Evolutionary conservation across 2,888 invertebrate genomes (phyloP).

Genomic region (Drosophila kuntzei): DNA sequence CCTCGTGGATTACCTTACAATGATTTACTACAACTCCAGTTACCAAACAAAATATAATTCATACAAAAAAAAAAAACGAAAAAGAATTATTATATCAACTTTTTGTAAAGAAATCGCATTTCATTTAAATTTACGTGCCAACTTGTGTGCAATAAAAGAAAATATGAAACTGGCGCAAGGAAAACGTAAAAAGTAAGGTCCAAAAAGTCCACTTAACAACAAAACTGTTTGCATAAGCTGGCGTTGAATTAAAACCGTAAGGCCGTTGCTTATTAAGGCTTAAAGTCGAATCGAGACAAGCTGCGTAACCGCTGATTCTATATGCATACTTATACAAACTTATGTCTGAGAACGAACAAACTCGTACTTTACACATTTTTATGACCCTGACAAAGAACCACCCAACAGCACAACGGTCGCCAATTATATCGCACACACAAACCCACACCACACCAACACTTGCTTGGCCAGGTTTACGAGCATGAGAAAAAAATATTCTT

Average conservation of each 20-base stretch:
- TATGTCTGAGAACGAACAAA: constrained; percentile 37
- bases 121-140: constrained; percentile 69
- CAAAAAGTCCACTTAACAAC: constrained; percentile 64
- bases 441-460: constrained; percentile 34
- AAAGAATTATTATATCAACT: constrained; percentile 13
- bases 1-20: constrained; percentile 36
- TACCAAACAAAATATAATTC: constrained; percentile 1
- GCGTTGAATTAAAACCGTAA: constrained; percentile 25
- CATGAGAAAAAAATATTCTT: constrained; percentile 47
- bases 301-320: constrained; percentile 4
- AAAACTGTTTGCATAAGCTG: constrained; percentile 61
- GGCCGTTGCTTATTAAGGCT: constrained; percentile 19
- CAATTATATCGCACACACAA: constrained; percentile 63
- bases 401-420: constrained; percentile 27
- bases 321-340: constrained; percentile 7
- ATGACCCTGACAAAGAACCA: constrained; percentile 49
- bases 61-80: constrained; percentile 15
- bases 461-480: constrained; percentile 69
- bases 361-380: constrained; percentile 71
- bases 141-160: constrained; percentile 63
- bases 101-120: constrained; percentile 50
- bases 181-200: constrained; percentile 45
- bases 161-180: constrained; percentile 52
- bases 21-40: constrained; percentile 43
- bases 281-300: constrained; percentile 15